phyloP scores from a whole-genome alignment of 2,113 vertebrate species.

The Trematomus loennbergii region DNA sequence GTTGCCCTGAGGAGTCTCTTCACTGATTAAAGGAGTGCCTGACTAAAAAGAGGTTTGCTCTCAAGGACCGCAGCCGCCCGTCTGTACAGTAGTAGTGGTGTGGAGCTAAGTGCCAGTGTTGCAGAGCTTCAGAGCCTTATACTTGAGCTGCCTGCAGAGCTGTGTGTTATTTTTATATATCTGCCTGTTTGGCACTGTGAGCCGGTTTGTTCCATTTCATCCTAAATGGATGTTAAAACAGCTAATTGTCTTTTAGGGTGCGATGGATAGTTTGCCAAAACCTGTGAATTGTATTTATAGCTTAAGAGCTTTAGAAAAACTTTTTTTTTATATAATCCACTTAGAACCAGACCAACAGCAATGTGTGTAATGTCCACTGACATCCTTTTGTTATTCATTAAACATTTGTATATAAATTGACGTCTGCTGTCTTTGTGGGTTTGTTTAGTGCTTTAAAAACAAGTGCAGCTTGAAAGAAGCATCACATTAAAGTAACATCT shows the following conservation, averaged over 20 bases:
- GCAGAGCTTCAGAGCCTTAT: slow-evolving; percentile 71
- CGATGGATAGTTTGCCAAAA: slow-evolving; percentile 70
- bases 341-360: slow-evolving; percentile 35
- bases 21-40: slow-evolving; percentile 59
- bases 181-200: slow-evolving; percentile 47
- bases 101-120: slow-evolving; percentile 64
- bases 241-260: slow-evolving; percentile 57
- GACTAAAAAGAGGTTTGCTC: slow-evolving; percentile 58
- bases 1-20: slow-evolving; percentile 51
- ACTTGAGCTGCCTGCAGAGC: slow-evolving; percentile 62
- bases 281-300: slow-evolving; percentile 71
- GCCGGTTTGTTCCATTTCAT: slow-evolving; percentile 59
- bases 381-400: slow-evolving; percentile 84
- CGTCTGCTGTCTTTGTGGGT: slow-evolving; percentile 13
- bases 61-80: slow-evolving; percentile 60
- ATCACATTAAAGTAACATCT: no score
- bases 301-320: slow-evolving; percentile 38
- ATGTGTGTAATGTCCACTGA: slow-evolving; percentile 75
- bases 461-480: neutral
- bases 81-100: slow-evolving; percentile 66
- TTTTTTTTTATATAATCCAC: neutral
- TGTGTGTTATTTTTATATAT: slow-evolving; percentile 22
- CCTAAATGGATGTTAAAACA: slow-evolving; percentile 66
- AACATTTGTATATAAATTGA: slow-evolving; percentile 81
- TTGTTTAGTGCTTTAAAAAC: slow-evolving; percentile 18